A percentile compares a stretch with the other conserved stretches of the same genome.
phyloP scores from a whole-genome alignment of 2,888 invertebrate genomes.

The Bugulina stolonifera region DNA sequence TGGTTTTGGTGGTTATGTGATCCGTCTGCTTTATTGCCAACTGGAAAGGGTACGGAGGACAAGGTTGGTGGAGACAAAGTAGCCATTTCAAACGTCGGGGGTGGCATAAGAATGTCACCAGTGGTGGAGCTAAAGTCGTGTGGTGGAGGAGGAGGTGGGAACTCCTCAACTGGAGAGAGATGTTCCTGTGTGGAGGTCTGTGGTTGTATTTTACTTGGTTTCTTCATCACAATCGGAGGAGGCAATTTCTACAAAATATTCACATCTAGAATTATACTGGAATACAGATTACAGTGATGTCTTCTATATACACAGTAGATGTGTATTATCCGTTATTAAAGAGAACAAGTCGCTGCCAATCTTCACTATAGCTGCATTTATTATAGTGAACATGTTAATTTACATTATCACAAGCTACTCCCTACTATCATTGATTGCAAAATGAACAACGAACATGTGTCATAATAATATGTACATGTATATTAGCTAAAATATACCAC shows the following conservation, averaged over 20 bases:
- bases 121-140: slow-evolving; percentile 4
- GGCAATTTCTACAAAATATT: not conserved
- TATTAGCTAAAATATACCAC: no score
- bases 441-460: not conserved
- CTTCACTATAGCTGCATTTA: no score
- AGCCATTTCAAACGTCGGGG: not conserved
- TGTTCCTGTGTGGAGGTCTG: slow-evolving; percentile 1
- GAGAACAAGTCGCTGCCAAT: no score
- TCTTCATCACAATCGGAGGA: not conserved
- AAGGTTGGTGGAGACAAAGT: not conserved
- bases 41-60: not conserved
- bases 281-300: no score
- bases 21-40: not conserved
- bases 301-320: no score
- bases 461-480: not conserved
- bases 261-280: not conserved
- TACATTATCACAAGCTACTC: no score
- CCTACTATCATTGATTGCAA: not conserved
- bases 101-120: slow-evolving; percentile 5
- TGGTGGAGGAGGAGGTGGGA: slow-evolving; percentile 22
- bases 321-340: no score
- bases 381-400: no score
- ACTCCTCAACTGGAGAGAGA: slow-evolving; percentile 23
- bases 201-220: not conserved
- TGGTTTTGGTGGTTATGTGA: not conserved